A percentile compares a stretch with the other conserved stretches of the same genome.
Conservation (phyloP, 1,140 invertebrate species). For the Apis laboriosa region DNA sequence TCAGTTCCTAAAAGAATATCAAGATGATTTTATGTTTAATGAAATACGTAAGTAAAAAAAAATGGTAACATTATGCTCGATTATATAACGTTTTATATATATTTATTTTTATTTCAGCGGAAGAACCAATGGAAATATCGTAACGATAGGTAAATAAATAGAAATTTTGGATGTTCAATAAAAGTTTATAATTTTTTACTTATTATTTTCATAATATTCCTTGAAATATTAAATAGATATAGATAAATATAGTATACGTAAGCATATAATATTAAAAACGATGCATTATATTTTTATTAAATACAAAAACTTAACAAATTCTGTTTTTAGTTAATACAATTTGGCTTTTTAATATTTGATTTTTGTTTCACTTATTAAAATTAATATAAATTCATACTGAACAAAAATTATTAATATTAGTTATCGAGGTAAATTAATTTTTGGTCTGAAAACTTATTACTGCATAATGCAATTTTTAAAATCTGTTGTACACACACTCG, state of each 20-base stretch:
- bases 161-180: not conserved
- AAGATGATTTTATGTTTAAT: slow-evolving; percentile 97
- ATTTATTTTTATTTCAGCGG: slow-evolving; percentile 58
- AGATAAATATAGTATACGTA: not conserved
- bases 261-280: slow-evolving; percentile 8
- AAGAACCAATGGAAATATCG: slow-evolving; percentile 70
- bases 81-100: not conserved
- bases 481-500: not conserved
- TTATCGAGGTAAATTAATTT: slow-evolving; percentile 63
- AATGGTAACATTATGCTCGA: too few relatives aligned
- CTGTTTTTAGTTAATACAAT: slow-evolving; percentile 11
- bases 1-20: slow-evolving; percentile 97
- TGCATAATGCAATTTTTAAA: slow-evolving; percentile 6
- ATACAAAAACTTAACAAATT: slow-evolving; percentile 45
- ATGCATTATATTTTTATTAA: slow-evolving; percentile 37
- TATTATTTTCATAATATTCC: not conserved
- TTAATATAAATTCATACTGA: slow-evolving; percentile 3
- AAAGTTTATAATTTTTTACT: slow-evolving; percentile 3
- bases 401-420: slow-evolving; percentile 27
- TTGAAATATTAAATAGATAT: not conserved
- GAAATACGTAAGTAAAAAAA: slow-evolving; percentile 80
- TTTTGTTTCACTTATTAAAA: not conserved
- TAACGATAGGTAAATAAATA: slow-evolving; percentile 46
- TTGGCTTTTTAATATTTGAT: slow-evolving; percentile 25
- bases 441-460: slow-evolving; percentile 65